Evolutionary conservation across 30 jellyfish, hydroid and myxozoan species (phyloP), one percentile per base, ranked within the genome.

Genomic region (Pelagia noctiluca): DNA sequence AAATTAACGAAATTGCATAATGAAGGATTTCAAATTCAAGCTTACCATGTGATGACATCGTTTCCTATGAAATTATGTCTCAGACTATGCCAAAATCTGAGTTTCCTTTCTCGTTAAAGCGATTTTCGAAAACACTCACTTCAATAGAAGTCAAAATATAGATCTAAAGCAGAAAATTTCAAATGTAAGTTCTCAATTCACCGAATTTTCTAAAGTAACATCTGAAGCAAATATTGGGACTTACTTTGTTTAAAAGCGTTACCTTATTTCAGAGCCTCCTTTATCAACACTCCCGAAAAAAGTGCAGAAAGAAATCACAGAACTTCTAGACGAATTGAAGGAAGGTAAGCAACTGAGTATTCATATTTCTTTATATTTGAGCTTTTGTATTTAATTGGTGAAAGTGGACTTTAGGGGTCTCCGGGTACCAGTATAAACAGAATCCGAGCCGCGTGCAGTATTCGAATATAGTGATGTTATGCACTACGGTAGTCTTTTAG

Each of bases 241-340:
- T 71, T 4, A 12, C 8, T 11, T 11, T 23, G 10, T 8, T 11
- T n/a, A 10, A 2, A 0, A 34, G 8, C 10, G 26, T 16, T 52
- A 24, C 35, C 25, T 21, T 18, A 11, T 78, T 62, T 38, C 76
- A 83, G 94, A 83, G 50, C 94, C 94, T 25, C 82, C 87, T 5
- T 71, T 71, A 21, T 49, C 86, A 0, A 23, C 87, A 4, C 82
- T 83, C n/a, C 86, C 94, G 46, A 73, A 57, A 37, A 46, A 60
- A 3, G 12, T 54, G 16, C 87, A 70, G 38, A 73, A 71, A n/a
- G 78, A 68, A 24, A 63, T 83, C 12, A 46, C 60, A 0, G 94
- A 70, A 61, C 77, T 83, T 7, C 13, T 72, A 11, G 62, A 70
- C n/a, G 94, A 83, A 38, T 49, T 53, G 33, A 42, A 71, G 22